Evolutionary conservation across 2,888 invertebrate genomes (phyloP).

Genomic region (Desoria tigrina): DNA sequence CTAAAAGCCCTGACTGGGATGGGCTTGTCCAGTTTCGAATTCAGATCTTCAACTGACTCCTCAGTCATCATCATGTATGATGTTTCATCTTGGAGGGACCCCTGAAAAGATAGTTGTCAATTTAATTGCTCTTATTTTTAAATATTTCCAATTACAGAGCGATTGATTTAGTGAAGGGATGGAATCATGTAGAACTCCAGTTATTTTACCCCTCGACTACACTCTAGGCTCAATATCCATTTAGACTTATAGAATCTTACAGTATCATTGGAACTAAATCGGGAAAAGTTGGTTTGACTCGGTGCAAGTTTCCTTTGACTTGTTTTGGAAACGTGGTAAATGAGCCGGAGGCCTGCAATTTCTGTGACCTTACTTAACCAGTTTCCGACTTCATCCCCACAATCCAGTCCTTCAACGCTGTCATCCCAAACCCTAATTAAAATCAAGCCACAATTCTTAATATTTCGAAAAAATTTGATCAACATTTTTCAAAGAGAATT

Average conservation of each 20-base stretch:
- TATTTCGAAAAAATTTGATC: no score
- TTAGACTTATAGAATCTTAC: conserved; percentile 22
- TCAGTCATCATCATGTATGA: conserved; percentile 47
- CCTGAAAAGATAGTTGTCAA: conserved; percentile 26
- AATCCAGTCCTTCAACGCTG: conserved; percentile 42
- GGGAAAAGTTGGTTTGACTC: conserved; percentile 30
- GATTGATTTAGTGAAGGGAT: no score
- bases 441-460: background rate
- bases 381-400: conserved; percentile 45
- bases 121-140: background rate
- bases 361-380: conserved; percentile 39
- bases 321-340: conserved; percentile 31
- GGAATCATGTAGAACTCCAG: no score
- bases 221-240: background rate
- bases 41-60: conserved; percentile 43
- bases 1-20: conserved; percentile 39
- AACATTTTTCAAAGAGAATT: no score
- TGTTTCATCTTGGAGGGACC: conserved; percentile 49
- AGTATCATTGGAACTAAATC: conserved; percentile 22
- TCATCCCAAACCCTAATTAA: conserved; percentile 32
- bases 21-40: conserved; percentile 30
- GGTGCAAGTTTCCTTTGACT: conserved; percentile 25
- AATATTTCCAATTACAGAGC: no score
- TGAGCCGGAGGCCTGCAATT: conserved; percentile 29
- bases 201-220: no score